Percentiles rank a stretch among this genome's conserved stretches.
phyloP scores from a whole-genome alignment of 1,140 invertebrate species.

The Philotrypesis tridentata region DNA sequence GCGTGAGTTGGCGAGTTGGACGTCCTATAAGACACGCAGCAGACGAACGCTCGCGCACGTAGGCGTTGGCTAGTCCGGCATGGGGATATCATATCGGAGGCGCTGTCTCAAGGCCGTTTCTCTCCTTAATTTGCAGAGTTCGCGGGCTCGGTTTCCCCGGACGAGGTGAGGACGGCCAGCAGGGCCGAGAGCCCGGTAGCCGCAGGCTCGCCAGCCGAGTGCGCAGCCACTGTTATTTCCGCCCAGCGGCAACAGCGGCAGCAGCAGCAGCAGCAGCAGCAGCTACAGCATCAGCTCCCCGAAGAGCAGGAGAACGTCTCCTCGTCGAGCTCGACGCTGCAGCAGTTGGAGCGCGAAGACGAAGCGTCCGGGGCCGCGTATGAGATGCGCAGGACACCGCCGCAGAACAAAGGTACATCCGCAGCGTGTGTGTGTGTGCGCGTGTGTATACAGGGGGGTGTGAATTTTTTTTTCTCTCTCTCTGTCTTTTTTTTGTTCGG shows the following conservation, averaged over 20 bases:
- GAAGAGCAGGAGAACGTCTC: constrained; percentile 47
- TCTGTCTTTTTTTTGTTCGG: no score
- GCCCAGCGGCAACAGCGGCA: constrained; percentile 37
- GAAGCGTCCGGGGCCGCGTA: constrained; percentile 58
- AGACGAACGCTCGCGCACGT: neutral
- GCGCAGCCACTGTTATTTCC: constrained; percentile 18
- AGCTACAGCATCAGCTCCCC: constrained; percentile 46
- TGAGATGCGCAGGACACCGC: constrained; percentile 73
- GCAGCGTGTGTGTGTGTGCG: neutral
- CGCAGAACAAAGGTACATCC: constrained; percentile 68
- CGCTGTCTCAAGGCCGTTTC: no score
- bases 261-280: constrained; percentile 47
- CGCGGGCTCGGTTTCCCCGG: constrained; percentile 54
- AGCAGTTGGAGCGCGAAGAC: constrained; percentile 59
- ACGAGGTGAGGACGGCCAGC: constrained; percentile 50
- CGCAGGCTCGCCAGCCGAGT: constrained; percentile 46
- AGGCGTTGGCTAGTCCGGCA: no score
- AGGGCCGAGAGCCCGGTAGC: constrained; percentile 32
- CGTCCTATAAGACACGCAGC: no score
- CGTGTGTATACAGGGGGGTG: neutral
- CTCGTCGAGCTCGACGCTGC: constrained; percentile 48
- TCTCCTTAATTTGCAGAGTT: constrained; percentile 43
- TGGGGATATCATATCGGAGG: neutral
- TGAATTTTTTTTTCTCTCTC: no score
- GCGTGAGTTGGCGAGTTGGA: neutral